These are phyloP conservation scores for Ennomos quercinarius DNA, from an alignment of 2,888 invertebrate genomes.

Conservation along the genomic window DNA sequence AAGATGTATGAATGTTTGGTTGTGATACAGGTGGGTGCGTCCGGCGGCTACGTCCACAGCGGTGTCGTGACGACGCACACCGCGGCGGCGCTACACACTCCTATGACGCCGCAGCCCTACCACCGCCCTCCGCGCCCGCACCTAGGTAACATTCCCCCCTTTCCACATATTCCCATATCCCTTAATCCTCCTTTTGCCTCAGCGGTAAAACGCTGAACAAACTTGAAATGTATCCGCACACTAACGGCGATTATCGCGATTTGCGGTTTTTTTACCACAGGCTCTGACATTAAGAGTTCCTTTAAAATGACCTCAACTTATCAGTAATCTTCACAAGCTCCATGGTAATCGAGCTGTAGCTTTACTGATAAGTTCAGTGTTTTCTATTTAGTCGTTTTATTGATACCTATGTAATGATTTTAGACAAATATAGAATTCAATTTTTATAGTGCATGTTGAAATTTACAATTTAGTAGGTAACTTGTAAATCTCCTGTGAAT, in stretches of 20 bases:
- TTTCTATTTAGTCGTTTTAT: too few species aligned
- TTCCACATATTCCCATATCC: too few species aligned
- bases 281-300: too few species aligned
- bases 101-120: slow-evolving; percentile 82
- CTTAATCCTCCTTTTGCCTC: too few species aligned
- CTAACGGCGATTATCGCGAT: too few species aligned
- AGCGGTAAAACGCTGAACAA: too few species aligned
- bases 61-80: slow-evolving; percentile 72
- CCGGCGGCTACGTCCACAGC: slow-evolving; percentile 72
- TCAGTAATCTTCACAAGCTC: too few species aligned
- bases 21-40: slow-evolving; percentile 56
- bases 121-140: slow-evolving; percentile 78
- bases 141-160: slow-evolving; percentile 54
- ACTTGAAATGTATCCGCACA: too few species aligned
- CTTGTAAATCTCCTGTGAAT: slow-evolving; percentile 29
- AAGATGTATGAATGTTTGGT: background rate
- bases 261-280: too few species aligned
- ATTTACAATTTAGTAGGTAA: slow-evolving; percentile 20
- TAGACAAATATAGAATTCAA: background rate
- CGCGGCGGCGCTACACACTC: slow-evolving; percentile 85
- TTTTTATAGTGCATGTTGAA: slow-evolving; percentile 37
- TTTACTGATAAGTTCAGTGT: too few species aligned
- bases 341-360: too few species aligned
- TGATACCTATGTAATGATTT: background rate
- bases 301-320: too few species aligned